Evolutionary conservation across 2,888 invertebrate species (phyloP).

Genomic region (Polydesmus complanatus): DNA sequence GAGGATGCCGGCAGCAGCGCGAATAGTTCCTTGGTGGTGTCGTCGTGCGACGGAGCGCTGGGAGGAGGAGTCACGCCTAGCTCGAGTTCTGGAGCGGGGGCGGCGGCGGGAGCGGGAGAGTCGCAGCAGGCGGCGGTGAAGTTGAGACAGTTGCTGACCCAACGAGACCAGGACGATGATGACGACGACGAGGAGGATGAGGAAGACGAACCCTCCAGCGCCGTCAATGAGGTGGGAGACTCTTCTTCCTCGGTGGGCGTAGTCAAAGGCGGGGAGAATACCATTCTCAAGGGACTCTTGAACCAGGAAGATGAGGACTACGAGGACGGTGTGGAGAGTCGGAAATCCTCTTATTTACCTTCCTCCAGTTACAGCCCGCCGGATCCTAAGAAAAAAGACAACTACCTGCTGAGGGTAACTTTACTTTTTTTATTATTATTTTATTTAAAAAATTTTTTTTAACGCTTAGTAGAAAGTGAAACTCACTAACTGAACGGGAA

Average conservation of each 20-base stretch:
- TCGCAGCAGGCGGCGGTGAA: constrained; percentile 12
- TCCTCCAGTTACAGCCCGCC: not conserved
- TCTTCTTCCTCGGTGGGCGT: constrained; percentile 1
- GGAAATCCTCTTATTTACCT: constrained; percentile 15
- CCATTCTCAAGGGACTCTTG: constrained; percentile 40
- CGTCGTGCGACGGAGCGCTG: not conserved
- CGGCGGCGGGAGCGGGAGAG: too few relatives aligned
- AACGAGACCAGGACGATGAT: constrained; percentile 27
- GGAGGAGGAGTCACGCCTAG: not conserved
- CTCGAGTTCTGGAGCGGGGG: not conserved
- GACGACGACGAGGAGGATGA: constrained; percentile 32
- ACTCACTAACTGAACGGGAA: too few relatives aligned
- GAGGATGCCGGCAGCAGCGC: not conserved
- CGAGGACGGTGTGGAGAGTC: constrained; percentile 26
- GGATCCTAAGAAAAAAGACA: not conserved
- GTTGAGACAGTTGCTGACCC: constrained; percentile 44
- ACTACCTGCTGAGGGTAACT: not conserved
- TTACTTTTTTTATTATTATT: too few relatives aligned
- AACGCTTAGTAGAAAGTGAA: too few relatives aligned
- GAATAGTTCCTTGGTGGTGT: not conserved
- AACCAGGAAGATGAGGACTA: constrained; percentile 52
- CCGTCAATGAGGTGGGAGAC: constrained; percentile 31
- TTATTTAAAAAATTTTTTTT: too few relatives aligned
- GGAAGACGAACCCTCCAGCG: constrained; percentile 27
- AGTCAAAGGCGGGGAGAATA: constrained; percentile 19